Evolutionary conservation across 2,797 vertebrate species (phyloP), one percentile per base, ranked within the genome.

Genomic region (Thalassophryne amazonica): DNA sequence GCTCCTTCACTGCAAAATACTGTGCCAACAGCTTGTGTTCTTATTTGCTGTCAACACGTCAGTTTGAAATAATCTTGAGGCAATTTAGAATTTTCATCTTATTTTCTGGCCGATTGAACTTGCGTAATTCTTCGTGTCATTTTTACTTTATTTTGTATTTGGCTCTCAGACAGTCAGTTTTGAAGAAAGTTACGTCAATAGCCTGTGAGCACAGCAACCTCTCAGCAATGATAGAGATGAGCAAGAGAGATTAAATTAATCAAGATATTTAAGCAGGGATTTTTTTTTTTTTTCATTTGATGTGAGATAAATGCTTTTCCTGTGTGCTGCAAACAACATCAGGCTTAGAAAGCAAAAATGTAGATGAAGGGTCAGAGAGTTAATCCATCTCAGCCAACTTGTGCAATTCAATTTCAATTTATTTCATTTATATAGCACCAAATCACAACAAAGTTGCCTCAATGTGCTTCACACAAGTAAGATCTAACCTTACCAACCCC

Each of bases 21-120:
- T 7, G 7, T 25, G 31, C 56, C 20, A 46, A 41, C 66, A 72
- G 57, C 36, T 55, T 42, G 30, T 38, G 50, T 37, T 69, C 60
- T 23, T 59, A 47, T 65, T 41, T 53, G 52, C 56, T 70, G 60
- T 70, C 69, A 76, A 41, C 24, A 59, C 43, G 56, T 59, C 23
- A 55, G 81, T 77, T 70, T 57, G 38, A 68, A 62, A 49, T 46
- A 65, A 78, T 72, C 51, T 37, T 38, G 15, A 11, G 19, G 15
- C 49, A 46, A 51, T 13, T 10, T 31, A 25, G 22, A 19, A 25
- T 31, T 55, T 69, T 72, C 53, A 62, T 54, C 18, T 32, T 32
- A 10, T 54, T 47, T 49, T 35, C 36, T 35, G 38, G 53, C 47
- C 62, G 64, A 69, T 29, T 55, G 11, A 38, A 12, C 33, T 19